A percentile compares a stretch with the other conserved stretches of the same genome.
Evolutionary conservation across 1,140 invertebrate species (phyloP).

Genomic region (Steinernema feltiae): DNA sequence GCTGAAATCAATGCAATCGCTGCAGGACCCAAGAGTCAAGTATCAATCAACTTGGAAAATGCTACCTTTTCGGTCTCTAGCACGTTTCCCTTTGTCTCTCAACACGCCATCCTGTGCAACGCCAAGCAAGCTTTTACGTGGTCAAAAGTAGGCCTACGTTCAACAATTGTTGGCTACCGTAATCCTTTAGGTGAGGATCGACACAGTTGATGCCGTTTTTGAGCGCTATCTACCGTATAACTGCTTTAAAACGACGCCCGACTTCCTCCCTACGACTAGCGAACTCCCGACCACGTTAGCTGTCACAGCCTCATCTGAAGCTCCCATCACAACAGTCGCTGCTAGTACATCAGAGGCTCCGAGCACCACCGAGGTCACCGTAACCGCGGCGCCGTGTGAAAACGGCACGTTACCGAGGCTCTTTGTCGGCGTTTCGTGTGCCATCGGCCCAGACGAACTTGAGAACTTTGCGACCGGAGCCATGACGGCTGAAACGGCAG

Average conservation of each 20-base stretch:
- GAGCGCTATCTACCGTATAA: background rate
- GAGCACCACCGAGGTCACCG: background rate
- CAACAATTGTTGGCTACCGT: no score
- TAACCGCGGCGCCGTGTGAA: no score
- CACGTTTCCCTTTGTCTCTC: background rate
- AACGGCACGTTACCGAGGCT: background rate
- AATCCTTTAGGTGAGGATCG: background rate
- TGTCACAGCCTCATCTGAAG: no score
- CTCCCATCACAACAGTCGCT: no score
- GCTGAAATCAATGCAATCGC: background rate
- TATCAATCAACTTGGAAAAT: background rate
- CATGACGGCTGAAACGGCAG: background rate
- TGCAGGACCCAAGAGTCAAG: background rate
- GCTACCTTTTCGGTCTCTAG: background rate
- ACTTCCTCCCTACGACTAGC: background rate
- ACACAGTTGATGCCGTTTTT: background rate
- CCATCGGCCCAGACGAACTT: background rate
- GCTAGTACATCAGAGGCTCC: background rate
- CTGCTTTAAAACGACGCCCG: background rate
- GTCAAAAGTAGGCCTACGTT: no score
- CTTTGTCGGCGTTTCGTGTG: background rate
- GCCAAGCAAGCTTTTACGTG: no score
- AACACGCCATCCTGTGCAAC: background rate
- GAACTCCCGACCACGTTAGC: no score
- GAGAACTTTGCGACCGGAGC: background rate